These are phyloP conservation scores for Falco columbarius DNA, from an alignment of 2,797 vertebrate species.

Conservation along the genomic window DNA sequence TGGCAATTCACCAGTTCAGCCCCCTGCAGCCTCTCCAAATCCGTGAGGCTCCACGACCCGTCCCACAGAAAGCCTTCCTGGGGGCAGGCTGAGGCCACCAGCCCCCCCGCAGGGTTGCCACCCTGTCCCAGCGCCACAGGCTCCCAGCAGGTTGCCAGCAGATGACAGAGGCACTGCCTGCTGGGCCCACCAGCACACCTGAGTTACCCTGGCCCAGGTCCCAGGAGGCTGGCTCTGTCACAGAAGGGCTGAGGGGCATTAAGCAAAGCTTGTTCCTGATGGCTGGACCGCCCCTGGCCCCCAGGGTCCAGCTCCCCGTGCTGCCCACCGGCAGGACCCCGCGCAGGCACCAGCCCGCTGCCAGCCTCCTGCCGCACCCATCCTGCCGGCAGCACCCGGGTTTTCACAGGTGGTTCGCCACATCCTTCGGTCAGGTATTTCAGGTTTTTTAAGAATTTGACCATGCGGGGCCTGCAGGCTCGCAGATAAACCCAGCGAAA, in stretches of 20 bases:
- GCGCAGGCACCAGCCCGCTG: not conserved
- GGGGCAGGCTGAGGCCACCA: not conserved
- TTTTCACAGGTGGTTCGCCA: not conserved
- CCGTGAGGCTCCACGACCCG: accelerated
- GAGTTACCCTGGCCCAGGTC: not conserved
- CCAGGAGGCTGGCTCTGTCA: not conserved
- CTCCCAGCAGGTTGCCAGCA: not conserved
- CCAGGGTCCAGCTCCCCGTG: not conserved
- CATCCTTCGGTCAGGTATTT: not conserved
- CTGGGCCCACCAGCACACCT: not conserved
- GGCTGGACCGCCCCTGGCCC: too few species aligned
- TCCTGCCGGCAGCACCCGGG: not conserved
- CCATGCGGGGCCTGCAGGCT: accelerated
- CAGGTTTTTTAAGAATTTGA: not conserved
- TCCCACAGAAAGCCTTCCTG: not conserved
- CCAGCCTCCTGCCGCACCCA: accelerated
- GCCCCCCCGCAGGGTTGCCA: not conserved
- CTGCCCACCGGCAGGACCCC: not conserved
- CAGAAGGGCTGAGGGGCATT: not conserved
- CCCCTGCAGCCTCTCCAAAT: not conserved
- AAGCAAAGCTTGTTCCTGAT: accelerated
- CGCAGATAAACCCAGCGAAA: not conserved
- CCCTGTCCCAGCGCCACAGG: accelerated
- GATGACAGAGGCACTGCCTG: not conserved
- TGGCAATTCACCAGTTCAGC: not conserved